Evolutionary conservation across 1,140 invertebrate species (phyloP).

Genomic region (Meloidogyne hapla): DNA sequence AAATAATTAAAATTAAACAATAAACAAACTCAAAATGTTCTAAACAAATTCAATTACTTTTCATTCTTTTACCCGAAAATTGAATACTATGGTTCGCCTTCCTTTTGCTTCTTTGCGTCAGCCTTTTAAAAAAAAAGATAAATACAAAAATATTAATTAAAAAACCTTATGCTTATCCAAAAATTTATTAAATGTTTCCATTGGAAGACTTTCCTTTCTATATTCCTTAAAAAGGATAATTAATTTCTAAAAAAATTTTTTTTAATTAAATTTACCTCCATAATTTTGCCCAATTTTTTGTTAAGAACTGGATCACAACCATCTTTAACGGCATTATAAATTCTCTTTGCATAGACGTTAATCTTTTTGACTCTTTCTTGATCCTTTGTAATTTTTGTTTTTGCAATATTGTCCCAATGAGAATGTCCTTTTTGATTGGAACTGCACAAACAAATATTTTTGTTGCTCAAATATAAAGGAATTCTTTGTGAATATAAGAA

Average conservation of each 20-base stretch:
- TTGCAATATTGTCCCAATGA: conserved; percentile 62
- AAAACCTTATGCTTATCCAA: conserved; percentile 52
- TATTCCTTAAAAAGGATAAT: conserved; percentile 44
- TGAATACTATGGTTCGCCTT: no score
- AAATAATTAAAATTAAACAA: not conserved
- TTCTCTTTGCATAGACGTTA: conserved; percentile 39
- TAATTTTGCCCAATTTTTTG: conserved; percentile 45
- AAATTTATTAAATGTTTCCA: conserved; percentile 57
- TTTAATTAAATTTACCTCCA: conserved; percentile 10
- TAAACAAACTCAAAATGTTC: conserved; percentile 34
- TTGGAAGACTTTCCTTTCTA: conserved; percentile 40
- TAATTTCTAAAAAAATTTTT: not conserved
- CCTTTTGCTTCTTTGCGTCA: no score
- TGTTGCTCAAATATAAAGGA: not conserved
- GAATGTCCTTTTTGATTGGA: conserved; percentile 55
- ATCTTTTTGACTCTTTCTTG: conserved; percentile 42
- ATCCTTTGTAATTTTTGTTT: conserved; percentile 58
- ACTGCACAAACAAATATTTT: conserved; percentile 14
- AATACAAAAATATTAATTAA: conserved; percentile 7
- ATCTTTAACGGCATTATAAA: conserved; percentile 36
- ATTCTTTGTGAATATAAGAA: not conserved
- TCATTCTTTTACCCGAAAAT: no score
- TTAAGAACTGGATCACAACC: conserved; percentile 56
- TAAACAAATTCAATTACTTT: no score
- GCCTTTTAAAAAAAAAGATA: not conserved